Evolutionary conservation across 2,113 vertebrate species (phyloP).

Genomic region (Puffinus mauretanicus): DNA sequence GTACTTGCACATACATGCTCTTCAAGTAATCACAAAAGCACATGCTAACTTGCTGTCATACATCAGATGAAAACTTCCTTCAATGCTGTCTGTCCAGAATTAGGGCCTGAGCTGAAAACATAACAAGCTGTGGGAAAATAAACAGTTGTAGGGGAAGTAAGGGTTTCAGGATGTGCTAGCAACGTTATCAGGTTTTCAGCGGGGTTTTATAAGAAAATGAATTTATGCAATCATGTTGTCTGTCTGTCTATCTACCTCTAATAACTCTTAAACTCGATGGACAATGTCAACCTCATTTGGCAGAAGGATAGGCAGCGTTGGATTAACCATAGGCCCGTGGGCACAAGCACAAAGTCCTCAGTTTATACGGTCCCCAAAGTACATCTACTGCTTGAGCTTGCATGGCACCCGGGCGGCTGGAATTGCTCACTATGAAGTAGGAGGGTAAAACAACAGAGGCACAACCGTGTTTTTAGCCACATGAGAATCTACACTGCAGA

Average conservation of each 20-base stretch:
- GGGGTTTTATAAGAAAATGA: neutral
- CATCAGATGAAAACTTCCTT: neutral
- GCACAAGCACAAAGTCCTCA: neutral
- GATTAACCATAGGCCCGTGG: neutral
- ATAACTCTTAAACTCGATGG: neutral
- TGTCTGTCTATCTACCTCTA: neutral
- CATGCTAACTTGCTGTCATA: neutral
- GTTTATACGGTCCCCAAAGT: neutral
- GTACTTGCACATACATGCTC: neutral
- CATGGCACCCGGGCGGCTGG: neutral
- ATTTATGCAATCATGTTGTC: neutral
- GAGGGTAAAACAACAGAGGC: neutral
- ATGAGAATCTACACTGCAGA: neutral
- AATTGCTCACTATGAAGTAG: neutral
- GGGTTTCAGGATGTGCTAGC: neutral
- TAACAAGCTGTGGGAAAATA: neutral
- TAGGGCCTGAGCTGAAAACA: neutral
- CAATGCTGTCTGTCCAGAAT: neutral
- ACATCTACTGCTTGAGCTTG: neutral
- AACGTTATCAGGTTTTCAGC: neutral
- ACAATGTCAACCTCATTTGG: neutral
- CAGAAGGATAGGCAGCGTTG: neutral
- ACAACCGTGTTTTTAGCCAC: neutral
- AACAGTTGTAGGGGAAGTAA: neutral
- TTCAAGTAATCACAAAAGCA: constrained; percentile 6